A percentile compares a stretch with the other conserved stretches of the same genome.
phyloP scores from a whole-genome alignment of 2,797 vertebrate species.

The Rhinichthys osculus region DNA sequence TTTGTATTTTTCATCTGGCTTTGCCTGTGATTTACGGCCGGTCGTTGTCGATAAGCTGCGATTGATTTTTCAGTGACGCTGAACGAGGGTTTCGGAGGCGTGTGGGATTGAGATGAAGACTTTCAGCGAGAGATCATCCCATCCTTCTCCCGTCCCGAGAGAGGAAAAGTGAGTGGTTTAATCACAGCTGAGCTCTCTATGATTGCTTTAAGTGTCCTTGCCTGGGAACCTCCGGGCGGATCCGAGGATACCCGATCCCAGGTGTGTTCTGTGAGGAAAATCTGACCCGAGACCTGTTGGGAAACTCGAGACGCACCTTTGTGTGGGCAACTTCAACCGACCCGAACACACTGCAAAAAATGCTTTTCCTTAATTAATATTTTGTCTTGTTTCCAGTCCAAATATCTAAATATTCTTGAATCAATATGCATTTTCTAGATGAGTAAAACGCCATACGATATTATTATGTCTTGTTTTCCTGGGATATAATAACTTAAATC shows the following conservation, averaged over 20 bases:
- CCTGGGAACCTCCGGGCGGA: conserved; percentile 40
- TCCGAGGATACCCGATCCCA: conserved; percentile 28
- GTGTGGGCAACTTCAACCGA: conserved; percentile 38
- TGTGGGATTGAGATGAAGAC: conserved; percentile 51
- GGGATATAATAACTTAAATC: too few species aligned
- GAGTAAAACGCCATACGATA: too few species aligned
- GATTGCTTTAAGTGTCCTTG: conserved; percentile 65
- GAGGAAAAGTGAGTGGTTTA: conserved; percentile 70
- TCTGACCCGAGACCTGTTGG: neutral
- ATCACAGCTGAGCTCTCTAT: conserved; percentile 73
- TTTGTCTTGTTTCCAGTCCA: too few species aligned
- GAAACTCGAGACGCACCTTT: conserved; percentile 43
- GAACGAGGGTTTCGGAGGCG: conserved; percentile 65
- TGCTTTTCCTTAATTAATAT: too few species aligned
- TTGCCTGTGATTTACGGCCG: conserved; percentile 83
- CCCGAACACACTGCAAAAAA: neutral
- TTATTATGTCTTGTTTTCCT: too few species aligned
- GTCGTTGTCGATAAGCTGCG: conserved; percentile 86
- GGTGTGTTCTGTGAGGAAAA: conserved; percentile 27
- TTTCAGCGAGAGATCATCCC: conserved; percentile 60
- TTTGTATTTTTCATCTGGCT: conserved; percentile 56
- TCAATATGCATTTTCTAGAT: neutral
- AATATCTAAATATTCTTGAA: too few species aligned
- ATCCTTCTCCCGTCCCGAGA: conserved; percentile 57
- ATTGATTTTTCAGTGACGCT: conserved; percentile 85